A percentile compares a stretch with the other conserved stretches of the same genome.
phyloP scores from a whole-genome alignment of 2,113 vertebrate genomes.

The Brachypodius melanocephalos region DNA sequence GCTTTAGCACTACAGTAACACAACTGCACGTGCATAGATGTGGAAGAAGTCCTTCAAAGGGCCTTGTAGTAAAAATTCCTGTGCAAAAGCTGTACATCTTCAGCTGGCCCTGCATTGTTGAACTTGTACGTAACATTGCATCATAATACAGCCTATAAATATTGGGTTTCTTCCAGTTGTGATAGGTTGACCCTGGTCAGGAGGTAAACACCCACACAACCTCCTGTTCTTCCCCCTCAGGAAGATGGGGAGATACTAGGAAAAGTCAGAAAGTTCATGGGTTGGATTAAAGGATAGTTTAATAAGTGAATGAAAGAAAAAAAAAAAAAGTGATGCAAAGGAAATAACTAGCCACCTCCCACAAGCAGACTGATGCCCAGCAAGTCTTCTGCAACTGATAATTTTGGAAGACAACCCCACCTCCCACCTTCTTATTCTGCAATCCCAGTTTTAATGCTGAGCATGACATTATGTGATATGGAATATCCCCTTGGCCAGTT shows the following conservation, averaged over 20 bases:
- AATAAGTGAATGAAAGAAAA: not conserved
- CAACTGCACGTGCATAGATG: accelerated
- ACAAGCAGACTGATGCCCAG: not conserved
- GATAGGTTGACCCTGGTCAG: not conserved
- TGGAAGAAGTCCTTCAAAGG: not conserved
- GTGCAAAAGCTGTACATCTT: not conserved
- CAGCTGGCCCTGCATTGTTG: not conserved
- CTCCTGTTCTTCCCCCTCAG: not conserved
- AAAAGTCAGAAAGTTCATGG: not conserved
- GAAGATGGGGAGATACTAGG: accelerated
- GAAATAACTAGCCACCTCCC: not conserved
- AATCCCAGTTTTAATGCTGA: not conserved
- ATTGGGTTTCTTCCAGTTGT: accelerated
- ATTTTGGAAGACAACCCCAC: not conserved
- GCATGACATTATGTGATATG: not conserved
- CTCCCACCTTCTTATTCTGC: not conserved
- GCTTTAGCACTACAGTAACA: accelerated
- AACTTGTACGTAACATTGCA: not conserved
- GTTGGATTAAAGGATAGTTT: not conserved
- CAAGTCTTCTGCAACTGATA: not conserved
- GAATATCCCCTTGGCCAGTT: not conserved
- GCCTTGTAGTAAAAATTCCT: not conserved
- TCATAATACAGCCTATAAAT: not conserved
- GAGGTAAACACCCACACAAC: not conserved
- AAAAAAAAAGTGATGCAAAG: not conserved